Evolutionary conservation across 2,888 invertebrate species (phyloP).

Genomic region (Apomyelois bistriatella): DNA sequence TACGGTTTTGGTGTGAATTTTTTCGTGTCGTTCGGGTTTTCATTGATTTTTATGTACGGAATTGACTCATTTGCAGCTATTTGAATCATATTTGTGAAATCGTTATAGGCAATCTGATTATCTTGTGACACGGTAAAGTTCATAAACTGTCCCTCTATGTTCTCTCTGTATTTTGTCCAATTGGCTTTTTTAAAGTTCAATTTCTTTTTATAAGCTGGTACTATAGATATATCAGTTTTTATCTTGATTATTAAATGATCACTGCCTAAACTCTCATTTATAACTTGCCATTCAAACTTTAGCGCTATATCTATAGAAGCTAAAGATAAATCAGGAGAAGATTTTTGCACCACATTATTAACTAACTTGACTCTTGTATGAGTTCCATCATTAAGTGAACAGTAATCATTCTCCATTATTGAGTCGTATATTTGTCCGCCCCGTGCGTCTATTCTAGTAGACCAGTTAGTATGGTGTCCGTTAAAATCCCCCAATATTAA

Average conservation of each 20-base stretch:
- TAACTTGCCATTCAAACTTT: background rate
- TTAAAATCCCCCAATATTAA: background rate
- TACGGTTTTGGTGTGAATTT: constrained; percentile 26
- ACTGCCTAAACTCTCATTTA: constrained; percentile 1
- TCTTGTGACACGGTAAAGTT: background rate
- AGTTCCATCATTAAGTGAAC: background rate
- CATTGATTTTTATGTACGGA: constrained; percentile 18
- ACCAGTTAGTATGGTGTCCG: constrained; percentile 2
- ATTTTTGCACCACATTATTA: background rate
- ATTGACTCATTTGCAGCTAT: constrained; percentile 20
- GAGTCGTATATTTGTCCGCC: background rate
- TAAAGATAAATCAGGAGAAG: constrained; percentile 1
- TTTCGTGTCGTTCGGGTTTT: constrained; percentile 16
- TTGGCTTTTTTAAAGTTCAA: background rate
- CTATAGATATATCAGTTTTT: background rate
- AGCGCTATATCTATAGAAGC: no score
- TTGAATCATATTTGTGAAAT: constrained; percentile 10
- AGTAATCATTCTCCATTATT: background rate
- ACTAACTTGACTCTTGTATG: no score
- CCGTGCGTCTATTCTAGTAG: background rate
- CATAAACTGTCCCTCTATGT: background rate
- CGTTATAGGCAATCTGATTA: constrained; percentile 18
- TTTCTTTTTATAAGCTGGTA: background rate
- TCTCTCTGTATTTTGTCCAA: background rate
- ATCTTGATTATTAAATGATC: background rate